Base-by-base conservation (phyloP, 2,113 vertebrate species). In the Sclerurus mexicanus region DNA sequence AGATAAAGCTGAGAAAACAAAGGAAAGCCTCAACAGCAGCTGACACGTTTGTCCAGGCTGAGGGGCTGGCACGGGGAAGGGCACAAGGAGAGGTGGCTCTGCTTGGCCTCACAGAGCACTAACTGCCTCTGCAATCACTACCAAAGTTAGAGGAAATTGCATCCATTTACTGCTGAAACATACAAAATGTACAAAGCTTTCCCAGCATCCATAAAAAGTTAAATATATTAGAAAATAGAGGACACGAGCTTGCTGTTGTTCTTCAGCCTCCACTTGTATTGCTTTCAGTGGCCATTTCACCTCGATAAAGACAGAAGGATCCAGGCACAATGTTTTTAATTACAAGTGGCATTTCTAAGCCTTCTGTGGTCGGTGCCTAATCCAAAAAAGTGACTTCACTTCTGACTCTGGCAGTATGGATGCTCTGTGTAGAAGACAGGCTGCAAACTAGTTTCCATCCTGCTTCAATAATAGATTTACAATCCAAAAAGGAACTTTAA, bases 401-500 rank as follows among this genome's bases (percentile, higher is more conserved):
- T 96, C 93, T 95, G 88, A 87, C 79, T 83, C 33, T 42, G 53
- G 79, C 74, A 7, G 50, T 50, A 66, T 30, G 55, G 89, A 55
- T 66, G 68, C 37, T 73, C 67, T 16, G 2, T 72, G 64, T 42
- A 86, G 90, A 90, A 91, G 63, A 82, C 66, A 97, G 89, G 77
- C 60, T 85, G 92, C 75, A 96, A 95, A 97, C 85, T 85, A 81
- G 88, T 87, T 97, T 83, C 87, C 91, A 75, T 87, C 67, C 86
- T 85, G 76, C 86, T 91, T 90, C 95, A 95, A 96, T 87, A 85
- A 90, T 66, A 96, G 67, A 49, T 72, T 93, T 89, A 92, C 21
- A 50, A 53, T 95, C 90, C 86, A 94, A 92, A 98, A 96, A 95
- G 68, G 68, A 92, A 87, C 94, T 93, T 96, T 95, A 95, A 96